phyloP scores from a whole-genome alignment of 1,140 invertebrate genomes.

The Papilio dardanus region DNA sequence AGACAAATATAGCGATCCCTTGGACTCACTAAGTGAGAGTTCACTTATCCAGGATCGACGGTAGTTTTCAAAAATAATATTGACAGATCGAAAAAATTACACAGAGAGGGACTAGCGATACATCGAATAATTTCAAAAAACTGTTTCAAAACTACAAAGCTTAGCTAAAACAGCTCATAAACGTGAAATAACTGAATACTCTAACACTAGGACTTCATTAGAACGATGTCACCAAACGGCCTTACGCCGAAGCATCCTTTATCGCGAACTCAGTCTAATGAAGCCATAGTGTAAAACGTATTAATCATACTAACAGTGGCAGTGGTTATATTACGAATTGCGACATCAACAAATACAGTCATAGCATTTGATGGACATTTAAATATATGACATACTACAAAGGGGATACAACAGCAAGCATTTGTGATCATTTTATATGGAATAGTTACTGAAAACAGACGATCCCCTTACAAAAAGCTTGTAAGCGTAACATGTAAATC shows the following conservation, averaged over 20 bases:
- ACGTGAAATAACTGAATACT: too few species aligned
- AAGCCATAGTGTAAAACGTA: slow-evolving; percentile 41
- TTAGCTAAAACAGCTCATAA: slow-evolving; percentile 64
- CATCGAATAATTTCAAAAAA: slow-evolving; percentile 51
- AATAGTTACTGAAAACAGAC: background rate
- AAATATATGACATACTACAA: background rate
- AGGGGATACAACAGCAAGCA: background rate
- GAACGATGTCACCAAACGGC: too few species aligned
- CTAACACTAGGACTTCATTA: too few species aligned
- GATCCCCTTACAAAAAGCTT: slow-evolving; percentile 17
- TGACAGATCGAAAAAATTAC: slow-evolving; percentile 73
- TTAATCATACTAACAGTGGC: slow-evolving; percentile 35
- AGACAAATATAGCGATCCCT: too few species aligned
- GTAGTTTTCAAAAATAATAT: slow-evolving; percentile 50
- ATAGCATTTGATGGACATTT: background rate
- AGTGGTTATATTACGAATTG: slow-evolving; percentile 9
- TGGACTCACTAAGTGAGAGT: too few species aligned
- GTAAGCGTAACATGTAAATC: slow-evolving; percentile 17
- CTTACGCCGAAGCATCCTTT: too few species aligned
- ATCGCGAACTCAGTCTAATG: too few species aligned
- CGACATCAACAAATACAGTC: slow-evolving; percentile 1
- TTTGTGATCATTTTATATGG: background rate
- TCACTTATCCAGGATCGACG: too few species aligned
- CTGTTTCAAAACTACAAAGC: slow-evolving; percentile 61
- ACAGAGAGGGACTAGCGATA: slow-evolving; percentile 69